phyloP scores from a whole-genome alignment of 2,888 invertebrate genomes.

The Drosophila siamana region DNA sequence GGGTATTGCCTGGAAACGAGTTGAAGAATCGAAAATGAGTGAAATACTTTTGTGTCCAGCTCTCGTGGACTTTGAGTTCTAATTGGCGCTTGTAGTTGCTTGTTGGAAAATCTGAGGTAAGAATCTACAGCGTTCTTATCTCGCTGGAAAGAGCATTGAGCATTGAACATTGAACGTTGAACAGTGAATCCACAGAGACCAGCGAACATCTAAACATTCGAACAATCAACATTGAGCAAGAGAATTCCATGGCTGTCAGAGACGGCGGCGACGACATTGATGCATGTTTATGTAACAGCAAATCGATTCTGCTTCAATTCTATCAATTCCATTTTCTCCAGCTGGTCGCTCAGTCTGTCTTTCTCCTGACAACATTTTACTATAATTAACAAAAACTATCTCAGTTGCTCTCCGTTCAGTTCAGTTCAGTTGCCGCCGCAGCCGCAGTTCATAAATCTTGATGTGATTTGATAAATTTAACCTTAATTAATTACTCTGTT shows the following conservation, averaged over 20 bases:
- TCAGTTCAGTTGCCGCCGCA: neutral
- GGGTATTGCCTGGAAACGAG: constrained; percentile 35
- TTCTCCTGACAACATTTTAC: constrained; percentile 34
- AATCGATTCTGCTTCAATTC: constrained; percentile 65
- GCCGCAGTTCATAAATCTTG: constrained; percentile 41
- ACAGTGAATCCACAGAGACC: too few species aligned
- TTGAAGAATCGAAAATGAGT: constrained; percentile 54
- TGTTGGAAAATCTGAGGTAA: constrained; percentile 61
- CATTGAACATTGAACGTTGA: constrained; percentile 19
- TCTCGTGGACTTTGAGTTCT: constrained; percentile 49
- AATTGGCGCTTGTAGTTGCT: constrained; percentile 77
- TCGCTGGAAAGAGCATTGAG: constrained; percentile 63
- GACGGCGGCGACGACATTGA: constrained; percentile 60
- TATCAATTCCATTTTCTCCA: constrained; percentile 12
- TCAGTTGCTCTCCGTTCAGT: constrained; percentile 8
- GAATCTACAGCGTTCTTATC: constrained; percentile 76
- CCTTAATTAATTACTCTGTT: constrained; percentile 55
- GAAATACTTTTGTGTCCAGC: constrained; percentile 53
- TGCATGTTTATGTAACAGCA: constrained; percentile 76
- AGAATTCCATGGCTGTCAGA: constrained; percentile 68
- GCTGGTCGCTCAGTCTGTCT: constrained; percentile 1
- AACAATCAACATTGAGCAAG: constrained; percentile 57
- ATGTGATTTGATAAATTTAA: constrained; percentile 54
- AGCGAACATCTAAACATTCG: constrained; percentile 17
- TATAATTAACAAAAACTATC: constrained; percentile 39